Evolutionary conservation across 2,797 vertebrate species (phyloP), one percentile per base, ranked within the genome.

Genomic region (Micropoecilia bifurca): DNA sequence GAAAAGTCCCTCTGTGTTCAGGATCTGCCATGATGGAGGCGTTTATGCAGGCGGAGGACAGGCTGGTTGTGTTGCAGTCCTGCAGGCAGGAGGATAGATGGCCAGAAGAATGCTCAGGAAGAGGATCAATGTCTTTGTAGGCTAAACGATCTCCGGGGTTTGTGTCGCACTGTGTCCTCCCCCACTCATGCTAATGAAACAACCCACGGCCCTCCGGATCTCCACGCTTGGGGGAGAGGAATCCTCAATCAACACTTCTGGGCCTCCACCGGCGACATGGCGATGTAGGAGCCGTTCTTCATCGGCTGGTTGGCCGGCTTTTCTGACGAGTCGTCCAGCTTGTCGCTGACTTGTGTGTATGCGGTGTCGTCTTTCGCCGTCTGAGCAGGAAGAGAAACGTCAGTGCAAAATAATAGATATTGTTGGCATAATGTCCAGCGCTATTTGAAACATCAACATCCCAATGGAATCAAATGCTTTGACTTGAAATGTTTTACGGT

Each of bases 221-320:
- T 83, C 89, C 83, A 81, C 57, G 63, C 80, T 59, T n/a, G 39
- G 73, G 73, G 76, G 63, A 71, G 71, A 57, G 85, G 2, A 36
- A 72, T 78, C 87, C 88, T 93, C 63, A 53, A 95, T 96, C 95
- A 96, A 93, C 95, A 96, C 91, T 96, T 96, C 84, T 96, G 94
- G 5, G 95, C 93, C 88, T 97, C 96, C 85, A 96, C 96, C 68
- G 96, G 96, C 68, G 96, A 96, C 96, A 96, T 96, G 92, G 96
- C 95, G 7, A 97, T 96, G 88, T 96, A 97, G 47, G 96, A 96
- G 79, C 96, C 96, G 4, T 96, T 97, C 83, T 83, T 95, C 72
- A 73, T 75, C 0, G 95, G 95, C 89, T 96, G 95, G 81, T 0
- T 93, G 82, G 85, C 85, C 45, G 92, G 87, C 8, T 91, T 90